These are phyloP conservation scores for Platerodrilus igneus DNA, from an alignment of 2,888 invertebrate genomes.

Conservation along the genomic window DNA sequence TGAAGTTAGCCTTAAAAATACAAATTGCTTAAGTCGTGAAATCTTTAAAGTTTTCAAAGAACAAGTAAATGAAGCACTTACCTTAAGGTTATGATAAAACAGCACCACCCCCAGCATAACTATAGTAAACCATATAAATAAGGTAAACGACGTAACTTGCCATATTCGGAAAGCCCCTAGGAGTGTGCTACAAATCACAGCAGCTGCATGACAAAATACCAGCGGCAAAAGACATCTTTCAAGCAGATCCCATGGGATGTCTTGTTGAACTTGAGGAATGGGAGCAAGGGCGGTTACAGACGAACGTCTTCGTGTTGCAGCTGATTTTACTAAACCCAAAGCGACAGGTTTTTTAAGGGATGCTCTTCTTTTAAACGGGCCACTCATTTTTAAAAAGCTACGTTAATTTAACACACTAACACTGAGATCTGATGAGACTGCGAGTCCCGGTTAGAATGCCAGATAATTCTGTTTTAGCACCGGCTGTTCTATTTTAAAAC, in stretches of 20 bases:
- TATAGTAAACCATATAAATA: slow-evolving; percentile 73
- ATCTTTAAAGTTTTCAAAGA: too few species aligned
- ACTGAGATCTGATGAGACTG: slow-evolving; percentile 21
- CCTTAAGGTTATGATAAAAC: slow-evolving; percentile 83
- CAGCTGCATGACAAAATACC: slow-evolving; percentile 74
- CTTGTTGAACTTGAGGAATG: slow-evolving; percentile 53
- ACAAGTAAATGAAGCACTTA: slow-evolving; percentile 48
- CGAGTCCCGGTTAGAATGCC: slow-evolving; percentile 27
- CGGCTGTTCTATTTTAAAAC: slow-evolving; percentile 28
- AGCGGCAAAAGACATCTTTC: slow-evolving; percentile 73
- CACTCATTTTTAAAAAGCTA: slow-evolving; percentile 38
- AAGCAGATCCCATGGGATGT: slow-evolving; percentile 65
- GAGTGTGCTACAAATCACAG: slow-evolving; percentile 67
- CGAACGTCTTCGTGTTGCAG: slow-evolving; percentile 42
- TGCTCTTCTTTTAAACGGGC: slow-evolving; percentile 45
- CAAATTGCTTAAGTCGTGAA: too few species aligned
- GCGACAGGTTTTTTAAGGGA: slow-evolving; percentile 43
- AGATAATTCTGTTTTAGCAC: slow-evolving; percentile 27
- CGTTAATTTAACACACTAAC: slow-evolving; percentile 14
- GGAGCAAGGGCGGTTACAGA: slow-evolving; percentile 54
- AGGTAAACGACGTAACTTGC: slow-evolving; percentile 69
- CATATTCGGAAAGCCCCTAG: slow-evolving; percentile 70
- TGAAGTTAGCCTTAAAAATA: too few species aligned
- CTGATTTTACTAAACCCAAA: slow-evolving; percentile 47
- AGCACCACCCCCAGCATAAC: slow-evolving; percentile 70